Conservation (phyloP, 2,888 invertebrate genomes). For the Melitaea athalia region DNA sequence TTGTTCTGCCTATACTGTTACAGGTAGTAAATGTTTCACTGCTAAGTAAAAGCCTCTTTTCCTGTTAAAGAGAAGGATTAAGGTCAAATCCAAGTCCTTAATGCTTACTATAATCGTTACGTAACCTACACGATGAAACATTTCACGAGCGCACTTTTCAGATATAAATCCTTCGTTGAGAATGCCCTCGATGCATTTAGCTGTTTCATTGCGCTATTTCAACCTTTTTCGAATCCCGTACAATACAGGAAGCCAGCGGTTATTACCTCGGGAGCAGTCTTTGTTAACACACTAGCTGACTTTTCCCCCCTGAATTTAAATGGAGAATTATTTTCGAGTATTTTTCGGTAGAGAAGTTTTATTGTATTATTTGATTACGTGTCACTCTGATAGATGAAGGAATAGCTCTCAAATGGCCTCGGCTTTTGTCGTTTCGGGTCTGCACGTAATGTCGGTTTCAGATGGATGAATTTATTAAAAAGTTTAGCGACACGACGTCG, state of each 20-base stretch:
- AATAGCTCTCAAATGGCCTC: constrained; percentile 71
- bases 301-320: constrained; percentile 78
- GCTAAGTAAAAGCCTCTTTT: no score
- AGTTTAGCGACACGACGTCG: constrained; percentile 61
- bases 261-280: constrained; percentile 62
- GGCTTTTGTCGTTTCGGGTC: constrained; percentile 63
- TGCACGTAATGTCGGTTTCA: constrained; percentile 66
- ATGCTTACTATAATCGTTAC: neutral
- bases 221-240: constrained; percentile 55
- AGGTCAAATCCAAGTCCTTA: no score
- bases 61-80: no score
- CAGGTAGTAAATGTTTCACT: no score
- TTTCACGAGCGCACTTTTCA: constrained; percentile 41
- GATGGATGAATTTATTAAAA: constrained; percentile 76
- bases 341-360: constrained; percentile 80
- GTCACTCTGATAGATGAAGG: constrained; percentile 80
- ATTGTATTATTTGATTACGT: constrained; percentile 82
- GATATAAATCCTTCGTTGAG: constrained; percentile 61
- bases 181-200: constrained; percentile 50
- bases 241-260: constrained; percentile 54
- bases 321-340: constrained; percentile 81
- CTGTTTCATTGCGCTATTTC: constrained; percentile 60
- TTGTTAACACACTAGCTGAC: constrained; percentile 65
- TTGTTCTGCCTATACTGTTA: no score
- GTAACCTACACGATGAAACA: constrained; percentile 32